These are phyloP conservation scores for Umimayanthus kanabou DNA, from an alignment of 92 coral and sea anemone genomes.

Conservation along the genomic window DNA sequence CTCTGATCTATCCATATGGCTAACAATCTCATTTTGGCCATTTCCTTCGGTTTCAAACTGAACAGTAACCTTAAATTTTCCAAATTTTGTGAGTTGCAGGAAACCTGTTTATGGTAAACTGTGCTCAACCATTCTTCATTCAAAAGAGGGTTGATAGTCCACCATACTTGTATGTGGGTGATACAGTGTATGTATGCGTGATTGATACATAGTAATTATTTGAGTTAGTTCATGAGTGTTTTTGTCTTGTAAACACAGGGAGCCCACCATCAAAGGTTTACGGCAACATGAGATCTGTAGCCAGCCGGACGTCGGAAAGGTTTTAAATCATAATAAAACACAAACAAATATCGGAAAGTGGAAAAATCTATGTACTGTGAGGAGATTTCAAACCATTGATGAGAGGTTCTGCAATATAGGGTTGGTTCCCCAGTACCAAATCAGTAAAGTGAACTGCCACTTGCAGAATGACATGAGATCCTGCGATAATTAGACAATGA, in stretches of 20 bases:
- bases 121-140: not conserved
- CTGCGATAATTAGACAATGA: too few species aligned
- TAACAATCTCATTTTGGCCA: too few species aligned
- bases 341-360: not conserved
- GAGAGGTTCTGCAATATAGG: not conserved
- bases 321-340: slow-evolving; percentile 44
- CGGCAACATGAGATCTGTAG: slow-evolving; percentile 97
- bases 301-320: slow-evolving; percentile 89
- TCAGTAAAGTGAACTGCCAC: too few species aligned
- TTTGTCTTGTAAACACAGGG: slow-evolving; percentile 50
- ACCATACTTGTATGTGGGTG: not conserved
- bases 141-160: too few species aligned
- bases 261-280: slow-evolving; percentile 98
- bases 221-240: not conserved
- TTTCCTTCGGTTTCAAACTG: too few species aligned
- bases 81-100: too few species aligned
- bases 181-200: too few species aligned
- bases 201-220: not conserved
- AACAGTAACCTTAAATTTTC: too few species aligned
- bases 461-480: not conserved
- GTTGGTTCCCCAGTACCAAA: not conserved
- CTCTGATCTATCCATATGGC: too few species aligned
- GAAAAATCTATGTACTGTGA: not conserved
- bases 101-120: not conserved
- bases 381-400: not conserved